Evolutionary conservation across 2,888 invertebrate species (phyloP).

Genomic region (Pegoplata infirma): DNA sequence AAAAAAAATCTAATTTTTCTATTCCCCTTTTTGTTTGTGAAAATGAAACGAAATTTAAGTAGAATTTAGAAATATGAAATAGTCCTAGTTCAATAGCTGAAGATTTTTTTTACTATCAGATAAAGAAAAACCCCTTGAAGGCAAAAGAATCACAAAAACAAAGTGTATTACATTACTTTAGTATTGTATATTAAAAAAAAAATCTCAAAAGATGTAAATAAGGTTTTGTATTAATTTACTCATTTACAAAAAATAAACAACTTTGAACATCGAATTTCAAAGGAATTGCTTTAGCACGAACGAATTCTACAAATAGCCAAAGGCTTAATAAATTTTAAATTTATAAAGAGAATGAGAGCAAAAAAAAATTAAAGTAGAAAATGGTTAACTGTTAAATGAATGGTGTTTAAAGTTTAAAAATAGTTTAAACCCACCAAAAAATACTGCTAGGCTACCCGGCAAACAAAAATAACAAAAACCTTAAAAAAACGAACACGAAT

Average conservation of each 20-base stretch:
- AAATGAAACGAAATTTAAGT: background rate
- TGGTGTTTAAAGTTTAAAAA: too few species aligned
- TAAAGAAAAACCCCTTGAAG: background rate
- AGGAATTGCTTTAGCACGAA: background rate
- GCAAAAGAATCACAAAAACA: background rate
- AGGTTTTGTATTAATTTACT: too few species aligned
- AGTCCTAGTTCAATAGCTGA: conserved; percentile 10
- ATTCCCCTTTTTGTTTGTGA: background rate
- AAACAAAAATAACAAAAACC: too few species aligned
- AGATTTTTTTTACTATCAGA: background rate
- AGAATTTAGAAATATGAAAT: background rate
- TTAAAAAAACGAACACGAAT: too few species aligned
- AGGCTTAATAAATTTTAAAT: background rate
- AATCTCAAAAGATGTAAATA: background rate
- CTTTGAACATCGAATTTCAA: too few species aligned
- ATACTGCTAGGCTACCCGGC: too few species aligned
- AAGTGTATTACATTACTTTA: background rate
- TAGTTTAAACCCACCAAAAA: too few species aligned
- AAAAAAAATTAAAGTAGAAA: too few species aligned
- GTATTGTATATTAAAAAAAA: background rate
- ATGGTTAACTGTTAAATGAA: too few species aligned
- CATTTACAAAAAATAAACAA: too few species aligned
- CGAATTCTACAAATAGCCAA: background rate
- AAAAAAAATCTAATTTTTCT: conserved; percentile 29
- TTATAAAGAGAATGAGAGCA: background rate